These are phyloP conservation scores for Archocentrus centrarchus DNA, from an alignment of 2,113 vertebrate genomes.

Conservation along the genomic window DNA sequence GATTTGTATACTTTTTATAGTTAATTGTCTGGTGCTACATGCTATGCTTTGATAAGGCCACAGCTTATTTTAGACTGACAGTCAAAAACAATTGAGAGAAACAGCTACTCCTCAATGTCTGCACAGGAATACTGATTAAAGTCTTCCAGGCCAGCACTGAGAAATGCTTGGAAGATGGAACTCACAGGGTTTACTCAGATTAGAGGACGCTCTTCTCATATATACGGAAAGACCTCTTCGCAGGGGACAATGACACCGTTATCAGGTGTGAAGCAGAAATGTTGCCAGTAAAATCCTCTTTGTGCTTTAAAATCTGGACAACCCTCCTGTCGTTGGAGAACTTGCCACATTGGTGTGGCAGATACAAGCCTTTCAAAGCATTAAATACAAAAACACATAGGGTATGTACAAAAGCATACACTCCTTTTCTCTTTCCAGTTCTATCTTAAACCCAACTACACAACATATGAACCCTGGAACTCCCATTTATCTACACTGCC, in stretches of 20 bases:
- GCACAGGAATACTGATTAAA: constrained; percentile 32
- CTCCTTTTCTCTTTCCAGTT: background rate
- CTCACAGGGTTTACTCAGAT: constrained; percentile 32
- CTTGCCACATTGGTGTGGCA: constrained; percentile 14
- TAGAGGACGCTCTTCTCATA: constrained; percentile 44
- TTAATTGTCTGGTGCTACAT: constrained; percentile 8
- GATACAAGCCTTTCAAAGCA: background rate
- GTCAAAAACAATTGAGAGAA: background rate
- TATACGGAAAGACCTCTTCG: constrained; percentile 49
- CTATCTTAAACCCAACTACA: constrained; percentile 11
- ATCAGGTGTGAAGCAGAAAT: constrained; percentile 64
- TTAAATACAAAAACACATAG: background rate
- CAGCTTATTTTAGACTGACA: constrained; percentile 15
- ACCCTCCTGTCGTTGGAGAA: constrained; percentile 34
- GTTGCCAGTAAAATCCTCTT: constrained; percentile 59
- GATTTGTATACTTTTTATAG: background rate
- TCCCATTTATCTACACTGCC: constrained; percentile 34
- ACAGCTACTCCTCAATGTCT: background rate
- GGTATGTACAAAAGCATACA: background rate
- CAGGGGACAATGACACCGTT: constrained; percentile 47
- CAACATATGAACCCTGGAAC: constrained; percentile 8
- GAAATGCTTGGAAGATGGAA: constrained; percentile 3
- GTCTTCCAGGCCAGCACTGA: background rate
- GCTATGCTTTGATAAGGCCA: constrained; percentile 23
- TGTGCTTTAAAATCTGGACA: constrained; percentile 49